Conservation (phyloP, 2,797 vertebrate species). For the Natrix natrix region DNA sequence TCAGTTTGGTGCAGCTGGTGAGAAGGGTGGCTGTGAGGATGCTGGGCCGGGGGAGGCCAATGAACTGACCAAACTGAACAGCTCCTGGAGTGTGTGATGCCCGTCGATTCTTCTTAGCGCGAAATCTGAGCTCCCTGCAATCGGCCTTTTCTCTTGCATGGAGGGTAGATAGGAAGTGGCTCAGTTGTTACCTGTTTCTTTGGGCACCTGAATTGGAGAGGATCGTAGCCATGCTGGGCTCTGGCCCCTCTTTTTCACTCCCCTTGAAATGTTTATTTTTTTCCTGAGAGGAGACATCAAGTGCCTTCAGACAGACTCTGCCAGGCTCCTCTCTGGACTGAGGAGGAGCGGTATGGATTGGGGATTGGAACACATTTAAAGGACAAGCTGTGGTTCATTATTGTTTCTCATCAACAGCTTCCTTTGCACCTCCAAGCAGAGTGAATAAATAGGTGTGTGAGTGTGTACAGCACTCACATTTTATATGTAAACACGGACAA, state of each 20-base stretch:
- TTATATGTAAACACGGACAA: slow-evolving; percentile 69
- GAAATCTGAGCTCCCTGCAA: slow-evolving; percentile 56
- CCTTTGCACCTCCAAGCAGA: slow-evolving; percentile 67
- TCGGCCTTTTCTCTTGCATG: slow-evolving; percentile 53
- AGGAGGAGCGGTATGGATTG: slow-evolving; percentile 68
- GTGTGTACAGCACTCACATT: slow-evolving; percentile 48
- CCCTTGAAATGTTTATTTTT: slow-evolving; percentile 62
- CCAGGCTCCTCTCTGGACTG: slow-evolving; percentile 60
- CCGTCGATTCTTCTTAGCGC: slow-evolving; percentile 60
- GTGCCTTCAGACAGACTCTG: slow-evolving; percentile 86
- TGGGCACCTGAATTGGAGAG: slow-evolving; percentile 73
- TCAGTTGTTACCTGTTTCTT: slow-evolving; percentile 59
- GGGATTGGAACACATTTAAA: slow-evolving; percentile 66
- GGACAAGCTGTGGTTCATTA: slow-evolving; percentile 77
- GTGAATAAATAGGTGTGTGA: slow-evolving; percentile 40
- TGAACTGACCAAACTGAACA: slow-evolving; percentile 86
- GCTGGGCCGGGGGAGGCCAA: slow-evolving; percentile 63
- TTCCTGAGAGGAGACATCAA: slow-evolving; percentile 77
- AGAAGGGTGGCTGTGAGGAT: slow-evolving; percentile 63
- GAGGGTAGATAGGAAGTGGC: neutral
- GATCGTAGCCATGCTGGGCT: slow-evolving; percentile 75
- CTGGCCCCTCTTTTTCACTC: slow-evolving; percentile 58
- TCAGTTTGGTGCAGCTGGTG: slow-evolving; percentile 56
- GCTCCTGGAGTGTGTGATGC: slow-evolving; percentile 70
- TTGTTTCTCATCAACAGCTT: slow-evolving; percentile 69